These are phyloP conservation scores for Chelonoidis abingdonii DNA, from an alignment of 2,113 vertebrate species.

Conservation along the genomic window DNA sequence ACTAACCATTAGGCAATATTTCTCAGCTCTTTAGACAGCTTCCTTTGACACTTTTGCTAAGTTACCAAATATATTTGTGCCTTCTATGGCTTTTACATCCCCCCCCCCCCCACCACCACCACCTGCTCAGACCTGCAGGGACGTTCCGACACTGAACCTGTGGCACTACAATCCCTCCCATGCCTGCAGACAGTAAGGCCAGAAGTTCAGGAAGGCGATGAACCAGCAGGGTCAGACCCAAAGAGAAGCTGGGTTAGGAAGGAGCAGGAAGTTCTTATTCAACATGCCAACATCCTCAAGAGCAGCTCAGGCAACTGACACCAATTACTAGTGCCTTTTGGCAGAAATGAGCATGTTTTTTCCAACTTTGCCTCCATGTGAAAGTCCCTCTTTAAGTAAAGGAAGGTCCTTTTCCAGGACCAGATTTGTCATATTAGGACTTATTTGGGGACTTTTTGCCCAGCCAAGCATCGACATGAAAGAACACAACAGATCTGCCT, in stretches of 20 bases:
- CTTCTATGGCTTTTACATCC: neutral
- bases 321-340: conserved; percentile 6
- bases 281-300: rapidly evolving
- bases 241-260: conserved; percentile 11
- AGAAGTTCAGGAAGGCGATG: conserved; percentile 3
- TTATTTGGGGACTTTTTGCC: neutral
- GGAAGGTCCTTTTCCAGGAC: neutral
- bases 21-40: neutral
- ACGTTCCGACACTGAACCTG: neutral
- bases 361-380: conserved; percentile 14
- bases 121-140: neutral
- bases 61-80: neutral
- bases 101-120: neutral
- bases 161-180: rapidly evolving
- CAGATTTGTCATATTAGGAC: conserved; percentile 21
- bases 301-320: neutral
- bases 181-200: neutral
- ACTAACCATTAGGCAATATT: rapidly evolving
- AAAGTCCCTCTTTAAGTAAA: conserved; percentile 40
- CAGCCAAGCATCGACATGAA: neutral
- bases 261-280: conserved; percentile 29
- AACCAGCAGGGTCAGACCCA: neutral
- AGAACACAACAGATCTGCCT: rapidly evolving
- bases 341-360: conserved; percentile 33
- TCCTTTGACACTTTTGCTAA: neutral